phyloP scores from a whole-genome alignment of 2,797 vertebrate genomes.

The Geotrypetes seraphini region DNA sequence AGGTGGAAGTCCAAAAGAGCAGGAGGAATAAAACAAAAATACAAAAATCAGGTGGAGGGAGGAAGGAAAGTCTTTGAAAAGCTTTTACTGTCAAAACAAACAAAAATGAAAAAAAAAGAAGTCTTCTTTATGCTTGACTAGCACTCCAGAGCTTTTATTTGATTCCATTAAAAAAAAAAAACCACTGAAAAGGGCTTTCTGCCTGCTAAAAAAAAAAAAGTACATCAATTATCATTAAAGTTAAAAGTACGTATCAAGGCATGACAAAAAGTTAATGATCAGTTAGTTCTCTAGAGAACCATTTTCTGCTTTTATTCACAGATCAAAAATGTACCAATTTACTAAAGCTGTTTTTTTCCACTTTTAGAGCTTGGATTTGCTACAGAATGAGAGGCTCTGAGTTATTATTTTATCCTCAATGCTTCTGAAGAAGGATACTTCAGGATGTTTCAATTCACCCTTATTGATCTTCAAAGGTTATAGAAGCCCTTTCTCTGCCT shows the following conservation, averaged over 20 bases:
- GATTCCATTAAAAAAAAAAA: constrained; percentile 1
- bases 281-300: neutral
- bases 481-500: too few relatives aligned
- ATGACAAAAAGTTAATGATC: neutral
- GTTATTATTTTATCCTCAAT: too few relatives aligned
- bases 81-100: too few relatives aligned
- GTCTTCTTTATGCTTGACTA: neutral
- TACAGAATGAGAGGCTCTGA: too few relatives aligned
- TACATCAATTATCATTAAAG: neutral
- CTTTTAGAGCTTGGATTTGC: too few relatives aligned
- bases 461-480: too few relatives aligned
- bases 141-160: neutral
- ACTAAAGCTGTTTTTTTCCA: neutral
- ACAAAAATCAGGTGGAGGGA: neutral
- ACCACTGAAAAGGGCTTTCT: neutral
- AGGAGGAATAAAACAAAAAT: neutral
- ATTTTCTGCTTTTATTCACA: constrained; percentile 10
- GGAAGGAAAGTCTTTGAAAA: neutral
- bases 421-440: too few relatives aligned
- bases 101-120: neutral
- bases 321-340: neutral
- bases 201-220: constrained; percentile 15
- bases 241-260: neutral
- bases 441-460: too few relatives aligned
- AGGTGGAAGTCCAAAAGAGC: too few relatives aligned